These are phyloP conservation scores for Ephydatia muelleri DNA, from an alignment of 37 sponge, comb jelly and placozoan species.

Conservation along the genomic window DNA sequence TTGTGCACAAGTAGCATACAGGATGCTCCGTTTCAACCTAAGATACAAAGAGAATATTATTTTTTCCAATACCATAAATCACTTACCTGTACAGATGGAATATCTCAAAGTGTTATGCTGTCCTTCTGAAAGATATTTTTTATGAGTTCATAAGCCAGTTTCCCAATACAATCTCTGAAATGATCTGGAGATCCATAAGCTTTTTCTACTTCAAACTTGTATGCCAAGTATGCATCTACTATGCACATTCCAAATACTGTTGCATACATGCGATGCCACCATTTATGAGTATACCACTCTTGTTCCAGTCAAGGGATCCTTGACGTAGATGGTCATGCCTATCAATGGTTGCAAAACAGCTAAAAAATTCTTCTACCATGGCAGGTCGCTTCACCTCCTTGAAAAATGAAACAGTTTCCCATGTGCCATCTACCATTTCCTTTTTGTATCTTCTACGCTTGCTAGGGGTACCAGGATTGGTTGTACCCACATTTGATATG, in stretches of 20 bases:
- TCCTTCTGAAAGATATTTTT: neutral
- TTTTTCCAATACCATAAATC: neutral
- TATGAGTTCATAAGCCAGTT: conserved; percentile 1
- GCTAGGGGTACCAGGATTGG: neutral
- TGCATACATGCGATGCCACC: neutral
- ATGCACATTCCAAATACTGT: neutral
- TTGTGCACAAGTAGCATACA: neutral
- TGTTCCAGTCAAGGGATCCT: neutral
- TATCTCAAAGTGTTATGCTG: neutral
- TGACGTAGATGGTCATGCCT: neutral
- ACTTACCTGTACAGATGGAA: conserved; percentile 1
- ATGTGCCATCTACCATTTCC: neutral
- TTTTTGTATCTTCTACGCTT: neutral
- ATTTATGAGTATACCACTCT: neutral
- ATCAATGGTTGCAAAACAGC: neutral
- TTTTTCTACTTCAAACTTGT: neutral
- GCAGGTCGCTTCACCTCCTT: neutral
- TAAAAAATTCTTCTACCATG: neutral
- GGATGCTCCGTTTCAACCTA: neutral
- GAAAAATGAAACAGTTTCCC: neutral
- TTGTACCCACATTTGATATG: neutral
- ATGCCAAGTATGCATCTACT: neutral
- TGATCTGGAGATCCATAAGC: conserved; percentile 1
- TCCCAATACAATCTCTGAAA: neutral
- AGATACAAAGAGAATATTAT: conserved; percentile 1